Evolutionary conservation across 2,113 vertebrate species (phyloP).

Genomic region (Periophthalmus modestus): DNA sequence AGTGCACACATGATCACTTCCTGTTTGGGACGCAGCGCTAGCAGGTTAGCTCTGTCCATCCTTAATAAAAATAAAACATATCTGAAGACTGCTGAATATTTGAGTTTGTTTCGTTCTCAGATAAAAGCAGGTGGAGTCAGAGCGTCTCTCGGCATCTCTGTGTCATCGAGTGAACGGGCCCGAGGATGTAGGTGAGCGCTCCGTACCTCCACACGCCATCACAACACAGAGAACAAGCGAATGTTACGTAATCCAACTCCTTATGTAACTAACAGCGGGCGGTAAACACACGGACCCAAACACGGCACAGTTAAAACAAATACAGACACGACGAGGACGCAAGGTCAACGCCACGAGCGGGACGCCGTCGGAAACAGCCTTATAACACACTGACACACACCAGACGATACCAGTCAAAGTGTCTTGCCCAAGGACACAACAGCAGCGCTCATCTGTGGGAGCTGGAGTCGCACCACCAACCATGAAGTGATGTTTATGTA

Average conservation of each 20-base stretch:
- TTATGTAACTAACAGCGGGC: slow-evolving; percentile 71
- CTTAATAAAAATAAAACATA: neutral
- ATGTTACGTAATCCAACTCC: slow-evolving; percentile 72
- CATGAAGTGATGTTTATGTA: too few relatives aligned
- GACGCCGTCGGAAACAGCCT: slow-evolving; percentile 4
- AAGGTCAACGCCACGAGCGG: slow-evolving; percentile 30
- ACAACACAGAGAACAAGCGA: slow-evolving; percentile 28
- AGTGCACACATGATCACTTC: too few relatives aligned
- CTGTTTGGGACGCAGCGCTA: too few relatives aligned
- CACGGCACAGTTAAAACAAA: slow-evolving; percentile 22
- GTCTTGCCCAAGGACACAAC: too few relatives aligned
- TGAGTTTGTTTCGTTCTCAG: neutral
- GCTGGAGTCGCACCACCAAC: too few relatives aligned
- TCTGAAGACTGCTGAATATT: too few relatives aligned
- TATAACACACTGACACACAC: neutral
- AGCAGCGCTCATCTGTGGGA: too few relatives aligned
- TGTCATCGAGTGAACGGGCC: slow-evolving; percentile 25
- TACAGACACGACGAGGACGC: slow-evolving; percentile 35
- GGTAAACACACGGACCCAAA: slow-evolving; percentile 8
- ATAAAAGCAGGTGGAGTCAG: neutral
- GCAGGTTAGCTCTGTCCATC: neutral
- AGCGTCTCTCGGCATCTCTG: neutral
- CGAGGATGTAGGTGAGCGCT: slow-evolving; percentile 33
- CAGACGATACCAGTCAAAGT: too few relatives aligned
- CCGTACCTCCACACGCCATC: neutral